phyloP scores from a whole-genome alignment of 2,797 vertebrate genomes.

The Otus scops region DNA sequence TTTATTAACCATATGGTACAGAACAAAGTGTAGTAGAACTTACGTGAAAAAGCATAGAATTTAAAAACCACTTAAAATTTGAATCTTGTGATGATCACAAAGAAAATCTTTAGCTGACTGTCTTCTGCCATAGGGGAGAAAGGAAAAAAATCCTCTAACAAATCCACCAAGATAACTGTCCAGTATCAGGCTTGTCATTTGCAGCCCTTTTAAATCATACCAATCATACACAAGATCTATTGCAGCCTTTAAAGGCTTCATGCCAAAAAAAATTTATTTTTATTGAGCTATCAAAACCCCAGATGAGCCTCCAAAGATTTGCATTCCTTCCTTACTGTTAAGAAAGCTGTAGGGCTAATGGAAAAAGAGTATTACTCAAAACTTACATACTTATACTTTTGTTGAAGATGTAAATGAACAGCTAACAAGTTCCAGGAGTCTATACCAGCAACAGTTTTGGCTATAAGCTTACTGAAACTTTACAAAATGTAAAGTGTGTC shows the following conservation, averaged over 20 bases:
- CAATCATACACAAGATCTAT: not conserved
- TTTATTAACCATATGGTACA: not conserved
- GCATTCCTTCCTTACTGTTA: not conserved
- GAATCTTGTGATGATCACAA: not conserved
- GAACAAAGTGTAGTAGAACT: not conserved
- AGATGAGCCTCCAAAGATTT: not conserved
- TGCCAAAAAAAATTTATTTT: not conserved
- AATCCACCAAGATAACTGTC: not conserved
- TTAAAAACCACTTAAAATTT: not conserved
- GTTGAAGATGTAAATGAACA: not conserved
- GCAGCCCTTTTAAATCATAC: not conserved
- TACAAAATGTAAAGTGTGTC: not conserved
- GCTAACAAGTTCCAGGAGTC: not conserved
- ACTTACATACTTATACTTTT: not conserved
- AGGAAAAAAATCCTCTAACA: not conserved
- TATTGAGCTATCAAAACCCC: slow-evolving; percentile 3
- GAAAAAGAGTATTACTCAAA: not conserved
- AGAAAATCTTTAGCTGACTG: not conserved
- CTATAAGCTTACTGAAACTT: not conserved
- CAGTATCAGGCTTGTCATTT: not conserved
- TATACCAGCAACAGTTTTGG: not conserved
- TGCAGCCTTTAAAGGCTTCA: not conserved
- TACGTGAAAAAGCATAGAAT: not conserved
- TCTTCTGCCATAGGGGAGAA: not conserved
- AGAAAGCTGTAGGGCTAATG: not conserved